Base-by-base conservation (phyloP, 2,797 vertebrate species). In the Bradypus variegatus region DNA sequence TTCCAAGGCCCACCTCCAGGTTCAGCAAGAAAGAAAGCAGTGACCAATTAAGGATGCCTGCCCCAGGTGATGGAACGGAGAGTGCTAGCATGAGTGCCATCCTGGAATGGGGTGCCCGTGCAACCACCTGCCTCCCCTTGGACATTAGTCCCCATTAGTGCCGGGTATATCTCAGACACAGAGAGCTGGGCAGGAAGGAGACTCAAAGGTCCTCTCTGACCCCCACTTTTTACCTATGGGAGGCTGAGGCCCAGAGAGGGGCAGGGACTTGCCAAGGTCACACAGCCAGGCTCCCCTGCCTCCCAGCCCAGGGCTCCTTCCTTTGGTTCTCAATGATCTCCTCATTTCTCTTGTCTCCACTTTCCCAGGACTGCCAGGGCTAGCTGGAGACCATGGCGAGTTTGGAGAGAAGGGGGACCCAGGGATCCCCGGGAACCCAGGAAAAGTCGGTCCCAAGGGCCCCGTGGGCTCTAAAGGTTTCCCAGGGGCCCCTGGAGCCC, bases 361-460 rank as follows among this genome's bases (percentile, higher is more conserved):
- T 77, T 91, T 85, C 72, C 85, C 60, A 98, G 97, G 98, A 48
- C 88, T 93, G 16, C 96, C 97, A 6, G 98, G 97, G 29, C 21
- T 6, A 9, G 89, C 90, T 23, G 96, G 96, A 36, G 55, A 96
- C 0, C 92, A 60, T 55, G 97, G 78, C 53, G 96, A 96, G 41
- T 86, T 90, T 0, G 98, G 98, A 21, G 96, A 98, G 45, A 97
- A 94, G 10, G 98, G 98, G 12, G 97, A 96, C 0, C 93, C 88
- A 0, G 98, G 98, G 11, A 3, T 0, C 0, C 92, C 67, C 0
- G 98, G 98, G 0, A 15, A 88, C 5, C 98, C 98, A 0, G 98
- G 98, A 6, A 98, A 98, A 95, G 88, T 98, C 0, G 98, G 98
- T 0, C 97, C 97, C 62, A 91, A 8, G 23, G 98, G 98, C 0